phyloP scores from a whole-genome alignment of 2,888 invertebrate species.

The Thyatira batis region DNA sequence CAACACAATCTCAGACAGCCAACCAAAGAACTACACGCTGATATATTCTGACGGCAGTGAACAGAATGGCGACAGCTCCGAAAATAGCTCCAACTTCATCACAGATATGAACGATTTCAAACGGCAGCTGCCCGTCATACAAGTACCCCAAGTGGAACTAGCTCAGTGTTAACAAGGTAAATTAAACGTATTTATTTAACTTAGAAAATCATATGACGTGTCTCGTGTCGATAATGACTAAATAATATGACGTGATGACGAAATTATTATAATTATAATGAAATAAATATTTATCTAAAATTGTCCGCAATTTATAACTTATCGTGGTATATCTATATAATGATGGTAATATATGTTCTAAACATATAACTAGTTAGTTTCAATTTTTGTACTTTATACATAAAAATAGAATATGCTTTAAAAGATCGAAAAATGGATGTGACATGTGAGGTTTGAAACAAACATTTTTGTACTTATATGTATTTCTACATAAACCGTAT shows the following conservation, averaged over 20 bases:
- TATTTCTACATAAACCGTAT: neutral
- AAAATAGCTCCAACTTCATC: conserved; percentile 53
- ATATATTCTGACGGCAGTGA: conserved; percentile 49
- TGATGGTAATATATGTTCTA: no score
- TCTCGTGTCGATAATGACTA: no score
- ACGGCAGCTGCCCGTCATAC: conserved; percentile 42
- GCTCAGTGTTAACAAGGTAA: conserved; percentile 48
- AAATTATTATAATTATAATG: neutral
- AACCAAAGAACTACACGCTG: conserved; percentile 43
- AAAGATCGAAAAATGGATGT: no score
- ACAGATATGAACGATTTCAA: conserved; percentile 53
- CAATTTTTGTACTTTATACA: no score
- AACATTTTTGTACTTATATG: neutral
- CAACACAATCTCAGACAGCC: conserved; percentile 15
- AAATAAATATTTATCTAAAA: neutral
- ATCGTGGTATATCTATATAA: neutral
- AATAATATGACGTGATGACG: no score
- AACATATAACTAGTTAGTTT: no score
- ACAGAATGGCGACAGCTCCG: conserved; percentile 46
- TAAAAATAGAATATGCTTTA: no score
- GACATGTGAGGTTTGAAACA: no score
- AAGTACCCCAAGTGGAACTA: conserved; percentile 48
- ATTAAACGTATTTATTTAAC: neutral
- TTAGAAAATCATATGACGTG: neutral
- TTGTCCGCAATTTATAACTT: no score